Evolutionary conservation across 2,888 invertebrate species (phyloP).

Genomic region (Helobdella robusta): DNA sequence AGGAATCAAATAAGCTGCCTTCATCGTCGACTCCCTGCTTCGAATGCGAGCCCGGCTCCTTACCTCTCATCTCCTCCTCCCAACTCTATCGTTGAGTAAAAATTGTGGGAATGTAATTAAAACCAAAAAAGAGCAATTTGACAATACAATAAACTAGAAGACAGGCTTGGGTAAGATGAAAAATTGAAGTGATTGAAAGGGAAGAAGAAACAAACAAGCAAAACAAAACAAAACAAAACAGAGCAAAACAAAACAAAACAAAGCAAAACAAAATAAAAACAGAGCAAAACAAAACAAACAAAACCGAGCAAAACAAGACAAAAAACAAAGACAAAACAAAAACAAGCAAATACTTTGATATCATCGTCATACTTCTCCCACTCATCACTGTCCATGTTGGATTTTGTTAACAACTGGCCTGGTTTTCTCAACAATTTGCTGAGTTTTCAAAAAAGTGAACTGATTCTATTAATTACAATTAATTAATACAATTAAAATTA

Average conservation of each 20-base stretch:
- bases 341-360: not conserved
- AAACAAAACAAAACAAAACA: no score
- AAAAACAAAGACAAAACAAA: not conserved
- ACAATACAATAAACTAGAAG: no score
- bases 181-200: no score
- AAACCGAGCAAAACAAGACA: not conserved
- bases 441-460: not conserved
- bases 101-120: no score
- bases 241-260: no score
- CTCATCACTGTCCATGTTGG: not conserved
- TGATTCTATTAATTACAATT: not conserved
- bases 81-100: not conserved
- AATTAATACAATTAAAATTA: not conserved
- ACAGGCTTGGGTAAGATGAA: no score
- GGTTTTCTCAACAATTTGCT: slow-evolving; percentile 30
- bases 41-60: not conserved
- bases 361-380: not conserved
- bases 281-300: not conserved
- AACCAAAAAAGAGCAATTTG: no score
- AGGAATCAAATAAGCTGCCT: not conserved
- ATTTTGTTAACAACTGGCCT: not conserved
- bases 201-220: no score
- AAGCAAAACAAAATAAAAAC: not conserved
- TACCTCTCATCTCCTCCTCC: slow-evolving; percentile 2
- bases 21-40: not conserved